phyloP scores from a whole-genome alignment of 1,140 invertebrate species.

The Megathymus violae region DNA sequence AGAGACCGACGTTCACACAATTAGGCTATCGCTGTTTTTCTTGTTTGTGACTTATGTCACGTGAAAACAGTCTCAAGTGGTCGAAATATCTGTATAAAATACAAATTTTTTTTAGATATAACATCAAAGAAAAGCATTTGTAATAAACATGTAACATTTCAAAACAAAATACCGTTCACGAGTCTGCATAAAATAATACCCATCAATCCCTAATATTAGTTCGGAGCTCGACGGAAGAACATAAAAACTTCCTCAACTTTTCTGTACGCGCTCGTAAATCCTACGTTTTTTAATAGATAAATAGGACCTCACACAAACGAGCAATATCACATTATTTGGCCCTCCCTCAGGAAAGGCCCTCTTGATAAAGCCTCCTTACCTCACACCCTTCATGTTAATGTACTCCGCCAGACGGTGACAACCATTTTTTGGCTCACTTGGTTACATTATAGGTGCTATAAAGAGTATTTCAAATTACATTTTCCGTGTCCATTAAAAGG shows the following conservation, averaged over 20 bases:
- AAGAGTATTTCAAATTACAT: slow-evolving; percentile 82
- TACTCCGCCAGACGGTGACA: slow-evolving; percentile 81
- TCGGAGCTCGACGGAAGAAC: slow-evolving; percentile 62
- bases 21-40: no score
- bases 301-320: slow-evolving; percentile 81
- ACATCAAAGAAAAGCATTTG: not conserved
- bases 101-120: not conserved
- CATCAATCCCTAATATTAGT: slow-evolving; percentile 76
- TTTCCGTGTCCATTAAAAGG: slow-evolving; percentile 78
- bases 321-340: slow-evolving; percentile 83
- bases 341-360: slow-evolving; percentile 82
- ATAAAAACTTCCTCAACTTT: slow-evolving; percentile 79
- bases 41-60: no score
- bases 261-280: slow-evolving; percentile 77
- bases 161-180: slow-evolving; percentile 14
- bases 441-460: slow-evolving; percentile 79
- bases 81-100: no score
- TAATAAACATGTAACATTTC: not conserved
- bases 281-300: slow-evolving; percentile 83
- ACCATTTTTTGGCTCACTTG: slow-evolving; percentile 83
- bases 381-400: slow-evolving; percentile 82
- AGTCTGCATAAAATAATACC: slow-evolving; percentile 56
- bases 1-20: no score
- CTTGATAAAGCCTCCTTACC: slow-evolving; percentile 79
- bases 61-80: no score